These are phyloP conservation scores for Gila robusta DNA, from an alignment of 2,797 vertebrate species.

Conservation along the genomic window DNA sequence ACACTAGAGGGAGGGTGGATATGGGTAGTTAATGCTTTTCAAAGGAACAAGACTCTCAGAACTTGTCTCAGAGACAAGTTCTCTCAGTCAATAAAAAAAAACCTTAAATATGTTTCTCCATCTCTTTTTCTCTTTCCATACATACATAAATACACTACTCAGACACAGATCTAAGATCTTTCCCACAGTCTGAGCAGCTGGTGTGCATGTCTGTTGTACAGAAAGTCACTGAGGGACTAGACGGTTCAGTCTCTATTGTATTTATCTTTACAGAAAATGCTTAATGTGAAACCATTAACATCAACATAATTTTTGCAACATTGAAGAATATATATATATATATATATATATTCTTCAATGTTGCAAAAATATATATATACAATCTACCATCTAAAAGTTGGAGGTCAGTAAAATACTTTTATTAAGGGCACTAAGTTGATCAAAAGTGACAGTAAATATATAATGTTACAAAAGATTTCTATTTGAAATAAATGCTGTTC, in stretches of 20 bases:
- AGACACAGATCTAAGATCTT: slow-evolving; percentile 25
- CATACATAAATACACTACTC: background rate
- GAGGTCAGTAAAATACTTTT: no score
- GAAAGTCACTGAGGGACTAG: slow-evolving; percentile 50
- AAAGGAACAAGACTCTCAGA: background rate
- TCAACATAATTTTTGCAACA: background rate
- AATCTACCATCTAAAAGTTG: no score
- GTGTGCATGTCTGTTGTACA: slow-evolving; percentile 55
- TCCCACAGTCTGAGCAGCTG: slow-evolving; percentile 55
- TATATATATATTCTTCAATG: no score
- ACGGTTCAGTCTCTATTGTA: slow-evolving; percentile 20
- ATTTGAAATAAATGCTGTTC: no score
- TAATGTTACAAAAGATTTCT: no score
- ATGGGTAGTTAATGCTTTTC: background rate
- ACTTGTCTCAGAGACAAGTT: background rate
- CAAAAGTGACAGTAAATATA: no score
- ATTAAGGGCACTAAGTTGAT: no score
- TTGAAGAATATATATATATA: background rate
- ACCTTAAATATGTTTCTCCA: background rate
- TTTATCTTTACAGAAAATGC: slow-evolving; percentile 18
- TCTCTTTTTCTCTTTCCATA: slow-evolving; percentile 1
- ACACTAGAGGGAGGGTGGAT: background rate
- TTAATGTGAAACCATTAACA: slow-evolving; percentile 5
- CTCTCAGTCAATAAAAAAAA: background rate
- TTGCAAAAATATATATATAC: no score